Evolutionary conservation across 2,797 vertebrate species (phyloP), one percentile per base, ranked within the genome.

Genomic region (Helarctos malayanus): DNA sequence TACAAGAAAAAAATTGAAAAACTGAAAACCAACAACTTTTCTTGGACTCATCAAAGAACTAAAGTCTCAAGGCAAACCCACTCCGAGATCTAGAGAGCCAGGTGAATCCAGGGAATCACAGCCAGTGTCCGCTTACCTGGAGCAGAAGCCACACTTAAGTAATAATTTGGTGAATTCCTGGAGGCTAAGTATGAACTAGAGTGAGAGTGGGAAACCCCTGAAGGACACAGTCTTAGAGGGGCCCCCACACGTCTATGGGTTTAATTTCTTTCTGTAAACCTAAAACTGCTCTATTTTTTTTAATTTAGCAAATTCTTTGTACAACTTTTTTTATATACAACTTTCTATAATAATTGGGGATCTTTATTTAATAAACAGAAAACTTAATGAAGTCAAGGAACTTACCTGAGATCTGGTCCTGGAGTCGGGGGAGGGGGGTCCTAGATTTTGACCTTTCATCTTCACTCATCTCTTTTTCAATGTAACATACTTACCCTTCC

Each of bases 191-290:
- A 1, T 49, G 65, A 32, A 65, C 65, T 73, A n/a, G 13, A 32
- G 14, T 41, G 27, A 2, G 13, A 91, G 41, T 69, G 25, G 68
- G 41, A 79, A 49, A 59, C 54, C n/a, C 16, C 18, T 56, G 38
- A 12, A 7, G 16, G 8, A 79, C 29, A 14, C 7, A 41, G 68
- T 35, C 21, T 18, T 59, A 87, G 23, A 71, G 38, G 25, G 52
- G 13, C 15, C 18, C 41, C 45, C n/a, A 38, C 12, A 54, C 52
- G 47, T n/a, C 13, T 27, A 16, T 80, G 29, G 49, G 27, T 91
- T 91, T 85, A 73, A 59, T 65, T 87, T 80, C 68, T 91, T 56
- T 80, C 35, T 56, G 15, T 91, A 57, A 27, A 91, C 63, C 63
- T 81, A 47, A 57, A 69, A 71, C 52, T 91, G 63, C 54, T 82